Percentiles rank a stretch among this genome's conserved stretches.
These are phyloP conservation scores for Prunella himalayana DNA, from an alignment of 2,113 vertebrate genomes.

Conservation along the genomic window DNA sequence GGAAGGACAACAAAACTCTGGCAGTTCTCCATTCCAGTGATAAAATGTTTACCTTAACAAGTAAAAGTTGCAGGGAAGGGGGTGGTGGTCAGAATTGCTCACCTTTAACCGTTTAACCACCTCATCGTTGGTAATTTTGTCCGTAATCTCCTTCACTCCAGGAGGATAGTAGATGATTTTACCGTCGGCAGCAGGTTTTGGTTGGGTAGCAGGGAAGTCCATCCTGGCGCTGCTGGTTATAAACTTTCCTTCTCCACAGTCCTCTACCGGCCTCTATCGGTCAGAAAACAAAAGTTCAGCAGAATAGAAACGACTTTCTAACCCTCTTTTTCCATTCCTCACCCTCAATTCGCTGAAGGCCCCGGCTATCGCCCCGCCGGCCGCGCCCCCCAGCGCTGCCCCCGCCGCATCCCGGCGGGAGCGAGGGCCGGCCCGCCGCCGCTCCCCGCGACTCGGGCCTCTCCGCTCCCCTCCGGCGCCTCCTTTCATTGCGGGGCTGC, in stretches of 20 bases:
- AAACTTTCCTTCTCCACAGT: conserved; percentile 83
- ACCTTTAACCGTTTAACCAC: conserved; percentile 98
- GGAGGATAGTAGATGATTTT: conserved; percentile 96
- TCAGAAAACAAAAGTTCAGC: conserved; percentile 98
- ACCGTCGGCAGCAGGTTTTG: conserved; percentile 85
- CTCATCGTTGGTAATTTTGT: conserved; percentile 98
- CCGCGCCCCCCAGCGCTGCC: neutral
- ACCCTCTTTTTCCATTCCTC: conserved; percentile 74
- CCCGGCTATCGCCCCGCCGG: neutral
- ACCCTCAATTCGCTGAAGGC: conserved; percentile 62
- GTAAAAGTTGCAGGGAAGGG: neutral
- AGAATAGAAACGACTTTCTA: conserved; percentile 77
- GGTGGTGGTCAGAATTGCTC: neutral
- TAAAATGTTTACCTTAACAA: neutral
- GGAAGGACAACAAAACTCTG: neutral
- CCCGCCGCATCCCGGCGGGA: neutral
- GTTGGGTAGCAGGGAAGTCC: conserved; percentile 91
- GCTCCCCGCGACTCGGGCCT: neutral
- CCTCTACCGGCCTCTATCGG: conserved; percentile 99
- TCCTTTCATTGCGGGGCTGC: conserved; percentile 15
- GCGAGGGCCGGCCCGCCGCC: neutral
- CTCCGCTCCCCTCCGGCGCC: neutral
- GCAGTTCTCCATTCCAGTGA: neutral
- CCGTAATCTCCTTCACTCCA: conserved; percentile 97
- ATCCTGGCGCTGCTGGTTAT: conserved; percentile 78